Base-by-base conservation (phyloP, 2,797 vertebrate genomes). In the Eutrigla gurnardus region DNA sequence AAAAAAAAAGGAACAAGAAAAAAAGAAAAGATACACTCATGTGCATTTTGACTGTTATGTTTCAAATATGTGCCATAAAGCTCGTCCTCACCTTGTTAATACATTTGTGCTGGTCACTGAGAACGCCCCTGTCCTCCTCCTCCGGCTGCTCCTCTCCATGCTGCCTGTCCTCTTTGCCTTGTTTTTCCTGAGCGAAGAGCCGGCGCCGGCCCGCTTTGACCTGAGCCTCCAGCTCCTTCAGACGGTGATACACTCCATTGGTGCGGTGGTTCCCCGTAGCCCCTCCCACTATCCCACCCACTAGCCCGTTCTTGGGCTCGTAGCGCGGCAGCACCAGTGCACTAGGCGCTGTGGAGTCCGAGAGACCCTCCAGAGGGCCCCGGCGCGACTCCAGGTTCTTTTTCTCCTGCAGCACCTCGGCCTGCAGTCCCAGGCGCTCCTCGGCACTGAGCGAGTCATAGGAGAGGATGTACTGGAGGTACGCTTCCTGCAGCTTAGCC, bases 381-480 rank as follows among this genome's bases (percentile, higher is more conserved):
- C 96, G 95, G 74, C 96, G 96, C 42, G 95, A 94, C 95, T 99
- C 98, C 86, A 99, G 93, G 82, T 79, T 94, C 92, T 96, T 97
- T 83, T 99, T 99, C 95, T 99, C 98, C 87, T 95, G 95, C 88
- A 98, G 95, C 83, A 99, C 98, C 81, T 98, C 96, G 58, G 92
- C 94, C 93, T 96, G 96, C 90, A 99, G 96, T 68, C 88, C 92
- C 73, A 96, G 93, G 90, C 96, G 97, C 94, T 99, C 97, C 89
- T 98, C 97, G 0, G 95, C 88, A 54, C 95, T 94, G 75, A 99
- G 95, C 65, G 97, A 96, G 93, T 99, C 98, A 0, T 99, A 99
- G 83, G 98, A 98, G 79, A 99, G 97, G 92, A 99, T 96, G 94
- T 98, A 99, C 94, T 99, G 98, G 92, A 98, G 98, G 93, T 99